These are phyloP conservation scores for Chymomyza fuscimana DNA, from an alignment of 2,888 invertebrate species.

Conservation along the genomic window DNA sequence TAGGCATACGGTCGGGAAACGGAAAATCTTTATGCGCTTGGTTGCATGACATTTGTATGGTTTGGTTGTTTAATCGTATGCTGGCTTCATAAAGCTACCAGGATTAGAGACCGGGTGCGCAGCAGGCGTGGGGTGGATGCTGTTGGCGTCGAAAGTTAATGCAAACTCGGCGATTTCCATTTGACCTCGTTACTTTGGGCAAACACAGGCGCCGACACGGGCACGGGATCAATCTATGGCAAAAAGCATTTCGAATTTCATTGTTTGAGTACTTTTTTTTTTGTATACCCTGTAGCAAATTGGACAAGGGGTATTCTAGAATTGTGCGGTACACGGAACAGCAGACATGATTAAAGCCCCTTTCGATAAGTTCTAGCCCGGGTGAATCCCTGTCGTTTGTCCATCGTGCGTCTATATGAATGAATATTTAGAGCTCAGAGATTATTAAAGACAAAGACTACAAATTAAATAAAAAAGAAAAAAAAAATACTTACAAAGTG, in stretches of 20 bases:
- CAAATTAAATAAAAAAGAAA: too few relatives aligned
- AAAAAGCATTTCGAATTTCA: conserved; percentile 58
- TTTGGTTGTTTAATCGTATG: conserved; percentile 67
- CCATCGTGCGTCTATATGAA: too few relatives aligned
- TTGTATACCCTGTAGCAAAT: neutral
- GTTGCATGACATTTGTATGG: conserved; percentile 70
- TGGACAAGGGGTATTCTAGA: too few relatives aligned
- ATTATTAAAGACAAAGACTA: too few relatives aligned
- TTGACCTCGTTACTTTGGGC: conserved; percentile 63
- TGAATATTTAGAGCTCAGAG: too few relatives aligned
- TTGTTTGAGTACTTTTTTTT: conserved; percentile 52
- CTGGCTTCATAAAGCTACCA: neutral
- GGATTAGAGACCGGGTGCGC: too few relatives aligned
- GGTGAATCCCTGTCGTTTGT: too few relatives aligned
- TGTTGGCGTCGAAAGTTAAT: conserved; percentile 67
- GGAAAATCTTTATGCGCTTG: conserved; percentile 63
- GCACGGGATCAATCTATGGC: conserved; percentile 47
- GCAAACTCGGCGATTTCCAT: conserved; percentile 71
- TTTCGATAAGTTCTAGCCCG: too few relatives aligned
- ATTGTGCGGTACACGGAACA: too few relatives aligned
- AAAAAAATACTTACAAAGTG: too few relatives aligned
- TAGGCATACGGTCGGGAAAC: conserved; percentile 42
- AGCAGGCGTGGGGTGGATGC: neutral
- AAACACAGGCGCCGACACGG: conserved; percentile 18
- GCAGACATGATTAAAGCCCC: too few relatives aligned